Evolutionary conservation across 2,797 vertebrate genomes (phyloP).

Genomic region (Premnoplex brunnescens): DNA sequence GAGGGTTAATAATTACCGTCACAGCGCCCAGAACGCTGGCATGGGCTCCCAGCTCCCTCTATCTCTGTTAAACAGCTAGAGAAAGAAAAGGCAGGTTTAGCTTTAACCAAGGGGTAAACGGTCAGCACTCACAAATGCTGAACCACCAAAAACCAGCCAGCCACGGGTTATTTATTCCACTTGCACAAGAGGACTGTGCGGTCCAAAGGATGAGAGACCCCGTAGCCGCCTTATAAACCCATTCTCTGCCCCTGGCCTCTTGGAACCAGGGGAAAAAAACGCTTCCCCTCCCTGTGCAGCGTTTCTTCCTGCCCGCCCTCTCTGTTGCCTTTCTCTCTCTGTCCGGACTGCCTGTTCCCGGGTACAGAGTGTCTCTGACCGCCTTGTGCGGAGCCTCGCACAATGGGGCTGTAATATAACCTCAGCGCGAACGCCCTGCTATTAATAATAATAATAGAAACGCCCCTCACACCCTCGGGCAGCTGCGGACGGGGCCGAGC

Average conservation of each 20-base stretch:
- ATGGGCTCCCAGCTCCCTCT: not conserved
- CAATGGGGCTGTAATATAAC: slow-evolving; percentile 45
- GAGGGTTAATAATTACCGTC: slow-evolving; percentile 39
- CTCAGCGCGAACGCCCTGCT: not conserved
- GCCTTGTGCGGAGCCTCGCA: not conserved
- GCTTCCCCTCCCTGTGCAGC: not conserved
- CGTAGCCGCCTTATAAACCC: not conserved
- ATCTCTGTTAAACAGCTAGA: not conserved
- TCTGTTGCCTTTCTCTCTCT: not conserved
- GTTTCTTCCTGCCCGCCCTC: not conserved
- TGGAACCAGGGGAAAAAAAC: not conserved
- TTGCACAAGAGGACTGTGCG: not conserved
- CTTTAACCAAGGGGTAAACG: slow-evolving; percentile 63
- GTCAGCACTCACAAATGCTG: slow-evolving; percentile 61
- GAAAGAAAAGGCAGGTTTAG: slow-evolving; percentile 45
- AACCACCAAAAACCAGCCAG: slow-evolving; percentile 30
- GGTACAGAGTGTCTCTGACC: slow-evolving; percentile 40
- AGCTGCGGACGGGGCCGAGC: not conserved
- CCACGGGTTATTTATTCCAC: slow-evolving; percentile 27
- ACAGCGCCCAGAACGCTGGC: not conserved
- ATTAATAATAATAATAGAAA: slow-evolving; percentile 47
- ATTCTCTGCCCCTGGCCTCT: not conserved
- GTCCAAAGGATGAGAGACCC: slow-evolving; percentile 38
- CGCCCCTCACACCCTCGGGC: not conserved
- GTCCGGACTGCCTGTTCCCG: slow-evolving; percentile 20